Percentiles rank a stretch among this genome's conserved stretches.
Conservation (phyloP, 2,888 invertebrate genomes). For the Dysmachus trigonus region DNA sequence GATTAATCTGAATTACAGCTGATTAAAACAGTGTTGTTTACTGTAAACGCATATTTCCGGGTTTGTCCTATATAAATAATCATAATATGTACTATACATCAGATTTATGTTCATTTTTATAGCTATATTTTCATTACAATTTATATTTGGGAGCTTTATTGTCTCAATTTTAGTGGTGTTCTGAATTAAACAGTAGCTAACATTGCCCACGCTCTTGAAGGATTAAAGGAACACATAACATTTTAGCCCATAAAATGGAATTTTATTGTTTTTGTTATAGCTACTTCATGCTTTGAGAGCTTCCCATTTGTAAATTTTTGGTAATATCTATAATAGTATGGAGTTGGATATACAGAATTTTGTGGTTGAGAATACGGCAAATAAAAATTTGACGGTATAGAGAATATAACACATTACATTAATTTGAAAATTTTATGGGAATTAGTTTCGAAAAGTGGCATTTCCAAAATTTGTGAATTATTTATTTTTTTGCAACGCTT, state of each 20-base stretch:
- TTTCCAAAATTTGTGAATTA: too few species aligned
- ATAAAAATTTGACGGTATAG: background rate
- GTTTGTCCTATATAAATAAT: background rate
- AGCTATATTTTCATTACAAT: background rate
- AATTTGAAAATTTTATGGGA: too few species aligned
- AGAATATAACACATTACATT: too few species aligned
- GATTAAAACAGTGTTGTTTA: background rate
- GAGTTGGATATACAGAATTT: too few species aligned
- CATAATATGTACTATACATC: too few species aligned
- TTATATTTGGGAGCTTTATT: background rate
- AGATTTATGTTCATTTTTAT: background rate
- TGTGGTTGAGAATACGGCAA: background rate
- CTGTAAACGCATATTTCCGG: background rate
- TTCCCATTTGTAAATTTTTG: background rate
- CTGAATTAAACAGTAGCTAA: background rate
- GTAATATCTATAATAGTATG: background rate
- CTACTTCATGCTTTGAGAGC: background rate
- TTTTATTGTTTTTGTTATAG: background rate
- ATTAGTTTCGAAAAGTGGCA: too few species aligned
- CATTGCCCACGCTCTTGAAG: background rate
- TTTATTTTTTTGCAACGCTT: too few species aligned
- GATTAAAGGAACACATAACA: background rate
- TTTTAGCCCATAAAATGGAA: background rate
- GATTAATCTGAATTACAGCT: background rate
- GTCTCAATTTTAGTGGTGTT: background rate